Evolutionary conservation across 2,888 invertebrate species (phyloP).

Genomic region (Zaprionus obscuricornis): DNA sequence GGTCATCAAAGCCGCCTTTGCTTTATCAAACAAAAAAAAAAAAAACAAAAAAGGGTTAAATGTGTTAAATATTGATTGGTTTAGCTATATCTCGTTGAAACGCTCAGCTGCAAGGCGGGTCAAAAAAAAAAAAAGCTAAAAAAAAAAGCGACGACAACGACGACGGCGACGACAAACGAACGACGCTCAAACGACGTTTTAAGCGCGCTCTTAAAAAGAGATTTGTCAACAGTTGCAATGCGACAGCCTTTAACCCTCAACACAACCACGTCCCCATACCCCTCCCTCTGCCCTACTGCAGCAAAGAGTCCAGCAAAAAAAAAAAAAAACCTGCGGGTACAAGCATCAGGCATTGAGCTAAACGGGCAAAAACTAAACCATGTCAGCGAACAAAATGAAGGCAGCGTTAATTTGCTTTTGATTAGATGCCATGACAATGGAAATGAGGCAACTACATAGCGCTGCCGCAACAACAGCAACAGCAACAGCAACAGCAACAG

Average conservation of each 20-base stretch:
- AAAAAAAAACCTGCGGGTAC: slow-evolving; percentile 32
- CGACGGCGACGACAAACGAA: slow-evolving; percentile 16
- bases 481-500: neutral
- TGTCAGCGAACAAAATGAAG: slow-evolving; percentile 47
- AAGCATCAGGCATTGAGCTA: neutral
- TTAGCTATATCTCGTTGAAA: slow-evolving; percentile 56
- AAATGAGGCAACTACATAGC: slow-evolving; percentile 44
- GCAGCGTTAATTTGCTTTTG: slow-evolving; percentile 72
- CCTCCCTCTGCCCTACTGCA: no score
- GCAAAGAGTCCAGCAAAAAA: slow-evolving; percentile 1
- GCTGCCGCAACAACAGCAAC: slow-evolving; percentile 3
- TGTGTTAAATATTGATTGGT: slow-evolving; percentile 77
- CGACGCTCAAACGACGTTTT: slow-evolving; percentile 71
- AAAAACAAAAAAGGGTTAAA: slow-evolving; percentile 74
- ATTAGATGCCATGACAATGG: slow-evolving; percentile 64
- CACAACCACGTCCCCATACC: no score
- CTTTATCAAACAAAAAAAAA: neutral
- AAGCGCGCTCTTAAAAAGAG: slow-evolving; percentile 76
- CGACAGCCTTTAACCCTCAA: slow-evolving; percentile 34
- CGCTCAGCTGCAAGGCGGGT: slow-evolving; percentile 30
- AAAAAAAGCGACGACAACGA: slow-evolving; percentile 5
- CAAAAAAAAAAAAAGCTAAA: slow-evolving; percentile 20
- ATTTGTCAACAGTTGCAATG: slow-evolving; percentile 77
- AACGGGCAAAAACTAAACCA: slow-evolving; percentile 36
- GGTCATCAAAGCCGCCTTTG: slow-evolving; percentile 37